Evolutionary conservation across 2,797 vertebrate species (phyloP), one percentile per base, ranked within the genome.

Genomic region (Poeciliopsis infans): DNA sequence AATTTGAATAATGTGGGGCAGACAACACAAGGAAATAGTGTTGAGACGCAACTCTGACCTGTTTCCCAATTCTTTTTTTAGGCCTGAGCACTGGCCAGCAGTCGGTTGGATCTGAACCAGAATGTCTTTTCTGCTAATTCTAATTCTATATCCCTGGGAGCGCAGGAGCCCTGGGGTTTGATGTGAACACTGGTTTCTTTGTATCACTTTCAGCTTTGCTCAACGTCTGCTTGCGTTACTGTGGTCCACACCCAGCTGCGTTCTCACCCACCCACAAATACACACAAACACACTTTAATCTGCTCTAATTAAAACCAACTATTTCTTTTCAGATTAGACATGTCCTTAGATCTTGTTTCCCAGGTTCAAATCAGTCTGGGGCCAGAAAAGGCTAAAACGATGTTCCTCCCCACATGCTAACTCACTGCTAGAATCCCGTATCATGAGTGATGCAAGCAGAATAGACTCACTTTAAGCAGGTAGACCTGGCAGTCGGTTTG

Each of bases 401-500:
- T 84, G 83, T 74, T 83, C 76, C 70, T 84, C n/a, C 25, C 13
- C n/a, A 46, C 5, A 70, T 7, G 23, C 68, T 3, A n/a, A 70
- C 68, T n/a, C 68, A n/a, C 41, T 16, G 25, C 45, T 16, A 16
- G 41, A 46, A 71, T 46, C 25, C 3, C 7, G 7, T 45, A 13
- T 46, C 25, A 18, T 28, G 25, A 13, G 3, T 28, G n/a, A 45
- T 59, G 74, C 15, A 75, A 43, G 77, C 7, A 53, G 2, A 68
- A 25, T 18, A 18, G 57, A 89, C 93, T 93, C 72, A 98, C 98
- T 96, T 99, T 99, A 70, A 99, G 91, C 86, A 99, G 92, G 85
- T 97, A 99, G 74, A 96, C 96, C 89, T 99, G 98, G 89, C 98
- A 99, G 94, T 99, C 97, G 70, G 97, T 97, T 90, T 97, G 91